phyloP scores from a whole-genome alignment of 2,797 vertebrate species.

The Protosalanx chinensis region DNA sequence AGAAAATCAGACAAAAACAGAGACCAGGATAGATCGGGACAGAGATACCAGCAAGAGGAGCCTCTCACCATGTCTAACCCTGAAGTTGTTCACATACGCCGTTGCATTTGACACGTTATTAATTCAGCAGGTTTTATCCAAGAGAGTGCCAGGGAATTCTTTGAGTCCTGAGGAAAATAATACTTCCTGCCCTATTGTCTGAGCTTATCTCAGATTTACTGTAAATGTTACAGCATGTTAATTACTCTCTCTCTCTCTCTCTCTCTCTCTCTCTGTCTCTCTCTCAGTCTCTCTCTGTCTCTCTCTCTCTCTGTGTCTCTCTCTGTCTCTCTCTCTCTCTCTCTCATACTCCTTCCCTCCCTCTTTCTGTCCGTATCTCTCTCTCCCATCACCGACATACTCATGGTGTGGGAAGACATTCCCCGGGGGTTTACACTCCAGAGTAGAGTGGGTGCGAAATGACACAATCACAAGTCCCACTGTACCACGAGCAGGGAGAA shows the following conservation, averaged over 20 bases:
- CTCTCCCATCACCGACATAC: constrained; percentile 22
- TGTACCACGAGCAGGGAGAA: constrained; percentile 41
- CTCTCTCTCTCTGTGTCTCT: no score
- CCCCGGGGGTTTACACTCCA: constrained; percentile 27
- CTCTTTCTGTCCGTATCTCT: no score
- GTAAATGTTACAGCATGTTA: constrained; percentile 36
- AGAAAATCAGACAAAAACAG: no score
- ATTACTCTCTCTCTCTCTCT: constrained; percentile 29
- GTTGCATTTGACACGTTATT: no score
- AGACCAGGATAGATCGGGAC: no score
- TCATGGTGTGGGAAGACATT: not conserved
- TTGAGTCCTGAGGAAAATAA: not conserved
- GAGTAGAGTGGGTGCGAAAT: constrained; percentile 56
- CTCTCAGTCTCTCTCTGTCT: constrained; percentile 17
- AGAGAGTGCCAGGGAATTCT: not conserved
- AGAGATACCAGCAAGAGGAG: no score
- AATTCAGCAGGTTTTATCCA: no score
- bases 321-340: constrained; percentile 14
- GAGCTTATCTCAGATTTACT: constrained; percentile 25
- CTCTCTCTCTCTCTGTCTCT: no score
- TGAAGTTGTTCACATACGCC: no score
- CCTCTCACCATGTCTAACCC: no score
- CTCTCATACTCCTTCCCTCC: no score
- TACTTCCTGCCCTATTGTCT: no score
- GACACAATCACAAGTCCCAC: constrained; percentile 38